Evolutionary conservation across 2,888 invertebrate species (phyloP).

Genomic region (Drosophila leonis): DNA sequence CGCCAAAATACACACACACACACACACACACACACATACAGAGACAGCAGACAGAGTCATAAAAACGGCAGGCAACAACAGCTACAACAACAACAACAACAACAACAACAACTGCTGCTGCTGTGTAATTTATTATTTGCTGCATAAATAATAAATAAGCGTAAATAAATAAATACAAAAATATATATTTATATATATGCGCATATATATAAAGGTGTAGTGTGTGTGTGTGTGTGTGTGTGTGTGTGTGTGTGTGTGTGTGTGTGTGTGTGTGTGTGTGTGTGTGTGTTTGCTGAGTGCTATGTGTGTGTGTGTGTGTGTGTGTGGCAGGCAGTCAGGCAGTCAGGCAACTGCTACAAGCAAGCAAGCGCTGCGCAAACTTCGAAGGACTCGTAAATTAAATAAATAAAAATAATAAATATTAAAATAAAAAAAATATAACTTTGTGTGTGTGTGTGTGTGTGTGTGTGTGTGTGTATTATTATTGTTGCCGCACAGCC

Average conservation of each 20-base stretch:
- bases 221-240: constrained; percentile 3
- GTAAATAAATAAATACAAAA: constrained; percentile 79
- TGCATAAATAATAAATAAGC: constrained; percentile 83
- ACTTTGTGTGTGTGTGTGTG: constrained; percentile 22
- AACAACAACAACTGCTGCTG: constrained; percentile 28
- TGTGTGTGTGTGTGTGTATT: background rate
- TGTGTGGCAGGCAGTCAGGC: constrained; percentile 2
- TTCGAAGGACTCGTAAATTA: constrained; percentile 76
- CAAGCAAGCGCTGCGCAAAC: constrained; percentile 50
- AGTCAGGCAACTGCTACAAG: constrained; percentile 13
- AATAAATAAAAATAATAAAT: constrained; percentile 78
- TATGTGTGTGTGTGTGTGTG: constrained; percentile 8
- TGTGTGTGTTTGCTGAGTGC: constrained; percentile 1
- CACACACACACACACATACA: constrained; percentile 29
- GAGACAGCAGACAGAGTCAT: constrained; percentile 30
- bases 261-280: constrained; percentile 2
- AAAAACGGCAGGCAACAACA: constrained; percentile 40
- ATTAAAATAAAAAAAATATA: constrained; percentile 65
- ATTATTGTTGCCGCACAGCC: constrained; percentile 1
- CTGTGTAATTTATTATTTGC: constrained; percentile 83
- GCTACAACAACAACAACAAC: constrained; percentile 30
- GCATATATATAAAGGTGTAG: constrained; percentile 14
- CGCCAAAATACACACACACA: constrained; percentile 65
- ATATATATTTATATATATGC: constrained; percentile 14
- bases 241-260: constrained; percentile 10